Percentiles rank a stretch among this genome's conserved stretches.
These are phyloP conservation scores for Petrocephalus zakoni DNA, from an alignment of 2,113 vertebrate genomes.

Conservation along the genomic window DNA sequence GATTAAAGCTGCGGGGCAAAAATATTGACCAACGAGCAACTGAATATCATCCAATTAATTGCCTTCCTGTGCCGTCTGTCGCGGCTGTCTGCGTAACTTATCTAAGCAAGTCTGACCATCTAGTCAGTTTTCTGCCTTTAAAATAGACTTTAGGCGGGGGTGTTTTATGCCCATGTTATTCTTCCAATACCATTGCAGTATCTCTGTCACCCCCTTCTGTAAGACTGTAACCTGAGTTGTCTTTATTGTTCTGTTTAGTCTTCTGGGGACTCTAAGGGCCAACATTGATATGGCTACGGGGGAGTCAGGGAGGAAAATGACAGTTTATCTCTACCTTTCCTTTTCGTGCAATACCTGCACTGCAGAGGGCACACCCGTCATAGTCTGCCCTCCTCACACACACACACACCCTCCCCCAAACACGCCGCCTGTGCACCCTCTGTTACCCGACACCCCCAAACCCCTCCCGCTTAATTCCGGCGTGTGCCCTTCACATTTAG, in stretches of 20 bases:
- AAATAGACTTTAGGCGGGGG: neutral
- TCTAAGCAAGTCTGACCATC: neutral
- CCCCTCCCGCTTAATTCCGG: neutral
- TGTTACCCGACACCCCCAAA: neutral
- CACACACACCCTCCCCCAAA: neutral
- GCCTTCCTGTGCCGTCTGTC: conserved; percentile 21
- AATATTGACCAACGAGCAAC: conserved; percentile 37
- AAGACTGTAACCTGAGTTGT: neutral
- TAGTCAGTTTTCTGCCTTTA: neutral
- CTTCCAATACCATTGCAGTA: neutral
- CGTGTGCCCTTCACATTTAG: neutral
- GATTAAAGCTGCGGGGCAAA: conserved; percentile 33
- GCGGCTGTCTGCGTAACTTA: neutral
- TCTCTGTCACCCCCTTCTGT: neutral
- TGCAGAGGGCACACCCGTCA: neutral
- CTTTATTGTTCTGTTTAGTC: neutral
- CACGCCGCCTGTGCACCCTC: neutral
- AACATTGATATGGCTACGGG: neutral
- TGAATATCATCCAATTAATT: conserved; percentile 28
- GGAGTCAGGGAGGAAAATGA: neutral
- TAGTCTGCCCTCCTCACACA: neutral
- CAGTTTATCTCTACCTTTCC: neutral
- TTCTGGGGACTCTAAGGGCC: neutral
- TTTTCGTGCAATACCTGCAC: neutral
- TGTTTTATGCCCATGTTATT: neutral